Evolutionary conservation across 2,797 vertebrate species (phyloP).

Genomic region (Xiphophorus birchmanni): DNA sequence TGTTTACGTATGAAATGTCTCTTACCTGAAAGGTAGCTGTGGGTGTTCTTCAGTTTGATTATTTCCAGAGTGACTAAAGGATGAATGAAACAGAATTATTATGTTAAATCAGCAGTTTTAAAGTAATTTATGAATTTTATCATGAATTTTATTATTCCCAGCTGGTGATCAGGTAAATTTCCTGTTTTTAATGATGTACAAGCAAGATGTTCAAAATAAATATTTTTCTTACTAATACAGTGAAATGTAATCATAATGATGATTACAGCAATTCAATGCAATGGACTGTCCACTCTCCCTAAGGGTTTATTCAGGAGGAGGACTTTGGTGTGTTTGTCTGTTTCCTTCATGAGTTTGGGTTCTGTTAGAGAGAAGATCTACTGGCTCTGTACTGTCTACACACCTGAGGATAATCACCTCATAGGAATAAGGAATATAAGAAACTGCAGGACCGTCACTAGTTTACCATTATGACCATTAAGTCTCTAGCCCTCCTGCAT

Average conservation of each 20-base stretch:
- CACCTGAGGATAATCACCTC: too few species aligned
- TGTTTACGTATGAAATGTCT: background rate
- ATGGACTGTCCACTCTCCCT: background rate
- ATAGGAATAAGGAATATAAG: background rate
- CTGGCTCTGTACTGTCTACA: background rate
- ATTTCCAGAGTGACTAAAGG: background rate
- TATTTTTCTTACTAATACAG: background rate
- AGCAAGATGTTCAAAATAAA: background rate
- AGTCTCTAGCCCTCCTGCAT: too few species aligned
- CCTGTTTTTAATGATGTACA: background rate
- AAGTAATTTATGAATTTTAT: background rate
- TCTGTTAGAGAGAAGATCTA: background rate
- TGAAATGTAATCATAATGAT: background rate
- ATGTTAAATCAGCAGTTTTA: background rate
- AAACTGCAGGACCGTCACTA: background rate
- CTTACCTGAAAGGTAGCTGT: background rate
- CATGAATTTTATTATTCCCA: background rate
- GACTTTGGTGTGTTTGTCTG: background rate
- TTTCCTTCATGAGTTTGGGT: background rate
- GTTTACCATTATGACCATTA: background rate
- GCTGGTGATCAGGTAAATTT: background rate
- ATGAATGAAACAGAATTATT: background rate
- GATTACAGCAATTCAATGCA: background rate
- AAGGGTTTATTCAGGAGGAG: background rate
- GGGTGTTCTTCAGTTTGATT: background rate